Evolutionary conservation across 2,797 vertebrate genomes (phyloP), one percentile per base, ranked within the genome.

Genomic region (Lacerta bilineata): DNA sequence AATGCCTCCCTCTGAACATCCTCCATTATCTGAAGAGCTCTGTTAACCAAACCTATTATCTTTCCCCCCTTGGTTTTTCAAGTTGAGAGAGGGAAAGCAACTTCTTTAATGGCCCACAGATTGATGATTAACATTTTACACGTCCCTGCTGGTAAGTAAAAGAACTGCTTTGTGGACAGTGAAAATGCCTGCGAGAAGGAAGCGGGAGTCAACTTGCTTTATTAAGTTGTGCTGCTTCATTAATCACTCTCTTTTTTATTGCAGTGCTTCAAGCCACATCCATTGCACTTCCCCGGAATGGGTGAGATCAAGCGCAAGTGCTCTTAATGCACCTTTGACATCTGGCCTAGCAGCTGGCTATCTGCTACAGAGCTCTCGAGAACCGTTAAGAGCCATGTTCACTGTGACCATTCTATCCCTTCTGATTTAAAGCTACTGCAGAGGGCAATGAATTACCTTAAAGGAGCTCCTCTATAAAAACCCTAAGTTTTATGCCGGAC

Each of bases 401-500:
- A 91, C 95, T 94, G 95, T 96, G 97, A 94, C 97, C 97, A 93
- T 92, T 96, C 95, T 94, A 95, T 95, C 93, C 95, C 91, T 95
- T 96, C 94, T 97, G 96, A 97, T 97, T 97, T 97, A 96, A 86
- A 97, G 94, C 93, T 95, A 93, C 96, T 95, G 95, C 90, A 95
- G 95, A 97, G 95, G 96, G 96, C 96, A 96, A 97, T 97, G 97
- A 97, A 97, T 97, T 97, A 97, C 96, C 95, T 96, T 96, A 97
- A 97, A 97, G 97, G 95, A 97, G 95, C 95, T 96, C 88, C 91
- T 93, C 94, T 94, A 94, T 91, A 95, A 96, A 97, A 81, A 95
- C 93, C 95, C 93, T 90, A 96, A 97, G 96, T 96, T 97, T 97
- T 97, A 96, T 96, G 90, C 95, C 59, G 91, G 96, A 97, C 96